Evolutionary conservation across 2,797 vertebrate species (phyloP).

Genomic region (Passerculus sandwichensis): DNA sequence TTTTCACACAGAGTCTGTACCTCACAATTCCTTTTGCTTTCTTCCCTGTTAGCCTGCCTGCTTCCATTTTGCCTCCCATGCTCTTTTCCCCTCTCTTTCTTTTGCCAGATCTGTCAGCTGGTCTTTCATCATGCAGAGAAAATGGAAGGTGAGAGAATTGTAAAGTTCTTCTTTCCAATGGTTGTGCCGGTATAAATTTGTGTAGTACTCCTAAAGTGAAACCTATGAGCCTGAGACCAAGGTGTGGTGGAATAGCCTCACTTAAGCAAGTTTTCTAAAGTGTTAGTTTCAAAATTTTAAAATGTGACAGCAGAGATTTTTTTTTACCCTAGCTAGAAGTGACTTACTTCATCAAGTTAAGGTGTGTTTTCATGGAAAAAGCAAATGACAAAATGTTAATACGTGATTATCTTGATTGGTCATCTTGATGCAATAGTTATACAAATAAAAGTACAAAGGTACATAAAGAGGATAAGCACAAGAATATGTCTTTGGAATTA

Average conservation of each 20-base stretch:
- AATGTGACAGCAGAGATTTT: not conserved
- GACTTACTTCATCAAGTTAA: not conserved
- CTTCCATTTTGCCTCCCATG: not conserved
- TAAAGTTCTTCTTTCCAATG: not conserved
- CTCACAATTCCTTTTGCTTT: not conserved
- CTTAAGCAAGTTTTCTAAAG: not conserved
- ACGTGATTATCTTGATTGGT: not conserved
- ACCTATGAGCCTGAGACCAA: not conserved
- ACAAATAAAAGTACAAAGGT: not conserved
- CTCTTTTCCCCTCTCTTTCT: not conserved
- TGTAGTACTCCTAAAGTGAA: not conserved
- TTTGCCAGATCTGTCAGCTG: not conserved
- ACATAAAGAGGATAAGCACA: not conserved
- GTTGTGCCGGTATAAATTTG: accelerated
- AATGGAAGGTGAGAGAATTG: not conserved
- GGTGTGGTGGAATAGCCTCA: not conserved
- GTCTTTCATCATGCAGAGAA: not conserved
- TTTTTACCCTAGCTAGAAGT: not conserved
- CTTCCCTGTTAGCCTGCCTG: not conserved
- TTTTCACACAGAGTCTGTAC: not conserved
- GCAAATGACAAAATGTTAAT: not conserved
- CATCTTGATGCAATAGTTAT: not conserved
- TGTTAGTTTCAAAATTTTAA: not conserved
- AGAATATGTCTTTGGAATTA: not conserved
- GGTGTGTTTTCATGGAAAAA: not conserved